phyloP scores from a whole-genome alignment of 2,888 invertebrate genomes.

The Thymelicus acteon region DNA sequence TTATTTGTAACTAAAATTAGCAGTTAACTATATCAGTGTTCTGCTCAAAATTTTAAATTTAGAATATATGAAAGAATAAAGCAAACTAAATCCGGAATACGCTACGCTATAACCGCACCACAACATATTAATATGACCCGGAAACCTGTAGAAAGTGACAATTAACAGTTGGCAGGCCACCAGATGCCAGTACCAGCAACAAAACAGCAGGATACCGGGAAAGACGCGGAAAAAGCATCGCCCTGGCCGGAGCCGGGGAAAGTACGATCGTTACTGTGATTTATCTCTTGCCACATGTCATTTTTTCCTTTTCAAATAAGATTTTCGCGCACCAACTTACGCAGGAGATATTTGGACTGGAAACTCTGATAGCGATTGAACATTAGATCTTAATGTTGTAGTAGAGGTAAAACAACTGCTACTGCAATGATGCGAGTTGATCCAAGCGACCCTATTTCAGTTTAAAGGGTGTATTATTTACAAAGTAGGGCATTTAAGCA shows the following conservation, averaged over 20 bases:
- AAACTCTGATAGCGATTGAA: slow-evolving; percentile 18
- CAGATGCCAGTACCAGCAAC: neutral
- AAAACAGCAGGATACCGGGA: neutral
- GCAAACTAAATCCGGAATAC: no score
- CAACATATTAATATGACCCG: slow-evolving; percentile 1
- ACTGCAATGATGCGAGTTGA: no score
- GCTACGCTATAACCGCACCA: neutral
- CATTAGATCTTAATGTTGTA: neutral
- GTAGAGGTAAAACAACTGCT: neutral
- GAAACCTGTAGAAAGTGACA: slow-evolving; percentile 6
- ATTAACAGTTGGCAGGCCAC: slow-evolving; percentile 12
- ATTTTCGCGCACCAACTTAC: slow-evolving; percentile 15
- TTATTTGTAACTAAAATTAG: no score
- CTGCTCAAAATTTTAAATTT: no score
- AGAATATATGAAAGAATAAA: no score
- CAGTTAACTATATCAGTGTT: no score
- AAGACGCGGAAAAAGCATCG: slow-evolving; percentile 11
- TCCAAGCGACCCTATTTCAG: no score
- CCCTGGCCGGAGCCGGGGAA: slow-evolving; percentile 8
- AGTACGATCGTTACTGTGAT: slow-evolving; percentile 25
- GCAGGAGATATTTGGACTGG: slow-evolving; percentile 21
- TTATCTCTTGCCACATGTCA: slow-evolving; percentile 29
- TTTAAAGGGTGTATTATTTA: no score
- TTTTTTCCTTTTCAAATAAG: slow-evolving; percentile 28
- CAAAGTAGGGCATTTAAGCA: no score